Evolutionary conservation across 2,888 invertebrate species (phyloP).

Genomic region (Pollenia griseotomentosa): DNA sequence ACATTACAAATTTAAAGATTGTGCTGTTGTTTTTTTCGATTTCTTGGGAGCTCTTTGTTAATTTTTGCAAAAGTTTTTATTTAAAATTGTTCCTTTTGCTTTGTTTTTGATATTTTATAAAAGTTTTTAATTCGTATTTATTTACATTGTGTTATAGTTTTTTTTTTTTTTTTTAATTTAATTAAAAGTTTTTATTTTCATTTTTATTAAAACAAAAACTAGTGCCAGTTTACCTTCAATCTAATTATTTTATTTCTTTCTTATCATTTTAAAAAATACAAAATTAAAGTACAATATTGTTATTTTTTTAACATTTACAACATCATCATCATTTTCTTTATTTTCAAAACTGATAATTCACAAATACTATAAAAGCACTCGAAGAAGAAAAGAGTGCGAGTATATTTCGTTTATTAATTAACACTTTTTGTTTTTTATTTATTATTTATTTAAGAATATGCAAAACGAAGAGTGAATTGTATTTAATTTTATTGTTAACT

Average conservation of each 20-base stretch:
- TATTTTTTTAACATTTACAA: neutral
- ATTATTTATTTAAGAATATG: neutral
- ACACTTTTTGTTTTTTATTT: conserved; percentile 18
- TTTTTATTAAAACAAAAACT: neutral
- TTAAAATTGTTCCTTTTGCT: too few species aligned
- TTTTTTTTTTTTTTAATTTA: conserved; percentile 20
- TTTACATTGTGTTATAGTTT: neutral
- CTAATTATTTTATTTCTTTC: neutral
- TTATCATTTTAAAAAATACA: conserved; percentile 20
- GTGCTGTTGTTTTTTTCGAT: too few species aligned
- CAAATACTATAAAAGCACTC: neutral
- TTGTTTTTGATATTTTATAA: too few species aligned
- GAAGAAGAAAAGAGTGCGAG: neutral
- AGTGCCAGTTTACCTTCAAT: conserved; percentile 39
- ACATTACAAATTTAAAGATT: too few species aligned
- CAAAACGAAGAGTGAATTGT: neutral
- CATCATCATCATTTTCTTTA: neutral
- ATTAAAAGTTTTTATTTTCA: neutral
- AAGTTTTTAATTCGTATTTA: neutral
- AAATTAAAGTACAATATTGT: conserved; percentile 42
- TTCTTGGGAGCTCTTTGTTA: too few species aligned
- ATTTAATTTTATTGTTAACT: neutral
- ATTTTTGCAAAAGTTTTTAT: too few species aligned
- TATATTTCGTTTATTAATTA: conserved; percentile 29
- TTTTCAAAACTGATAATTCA: conserved; percentile 35